Conservation (phyloP, 2,888 invertebrate genomes). For the Malacosoma neustria region DNA sequence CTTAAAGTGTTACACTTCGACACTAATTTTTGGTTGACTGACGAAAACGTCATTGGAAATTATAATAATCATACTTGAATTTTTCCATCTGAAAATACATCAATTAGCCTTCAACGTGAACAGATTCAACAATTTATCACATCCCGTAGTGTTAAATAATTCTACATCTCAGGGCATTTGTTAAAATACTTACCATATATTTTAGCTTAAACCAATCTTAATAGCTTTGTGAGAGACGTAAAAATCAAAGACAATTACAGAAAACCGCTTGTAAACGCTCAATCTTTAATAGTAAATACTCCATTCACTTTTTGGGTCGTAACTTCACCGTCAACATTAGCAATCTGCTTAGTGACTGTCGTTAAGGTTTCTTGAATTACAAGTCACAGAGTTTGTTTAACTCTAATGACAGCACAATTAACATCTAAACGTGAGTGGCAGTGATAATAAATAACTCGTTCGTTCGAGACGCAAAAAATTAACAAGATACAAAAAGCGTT, state of each 20-base stretch:
- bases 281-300: neutral
- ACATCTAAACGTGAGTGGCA: slow-evolving; percentile 14
- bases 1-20: no score
- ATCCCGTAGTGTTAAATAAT: no score
- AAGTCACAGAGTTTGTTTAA: slow-evolving; percentile 24
- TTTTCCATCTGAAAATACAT: no score
- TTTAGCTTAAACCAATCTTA: neutral
- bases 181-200: neutral
- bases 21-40: no score
- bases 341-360: slow-evolving; percentile 27
- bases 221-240: neutral
- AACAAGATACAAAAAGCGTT: neutral
- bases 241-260: neutral
- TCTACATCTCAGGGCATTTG: neutral
- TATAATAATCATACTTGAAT: no score
- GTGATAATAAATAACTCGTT: slow-evolving; percentile 9
- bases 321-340: slow-evolving; percentile 35
- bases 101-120: no score
- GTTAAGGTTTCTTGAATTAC: slow-evolving; percentile 35
- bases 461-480: neutral
- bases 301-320: slow-evolving; percentile 13
- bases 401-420: slow-evolving; percentile 18
- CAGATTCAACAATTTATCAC: no score
- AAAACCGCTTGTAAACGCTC: neutral
- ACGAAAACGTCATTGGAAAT: no score